Base-by-base conservation (phyloP, 2,888 invertebrate species). In the Hirtodrosophila alboralis region DNA sequence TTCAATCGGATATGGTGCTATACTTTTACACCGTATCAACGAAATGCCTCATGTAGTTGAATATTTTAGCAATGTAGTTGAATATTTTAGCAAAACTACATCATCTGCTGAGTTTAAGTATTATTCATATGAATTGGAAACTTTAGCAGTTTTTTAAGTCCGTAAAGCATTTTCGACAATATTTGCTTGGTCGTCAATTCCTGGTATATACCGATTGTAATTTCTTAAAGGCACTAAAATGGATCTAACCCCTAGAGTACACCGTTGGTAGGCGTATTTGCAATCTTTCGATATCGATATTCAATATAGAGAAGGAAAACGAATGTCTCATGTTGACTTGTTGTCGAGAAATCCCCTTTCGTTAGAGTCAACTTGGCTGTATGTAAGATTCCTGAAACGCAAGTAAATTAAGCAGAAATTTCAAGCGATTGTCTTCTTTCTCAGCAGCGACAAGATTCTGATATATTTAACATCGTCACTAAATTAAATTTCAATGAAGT, bases 91-190 rank as follows among this genome's bases (percentile, higher is more conserved):
- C 3, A 30, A 12, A 30, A 12, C 30, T 4, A 18, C 18, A 3
- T 18, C 18, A 3, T 18, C 18, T 18, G 18, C 18, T 18, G 18
- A 18, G 18, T 18, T 5, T 18, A 18, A 5, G 18, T 18, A 18
- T 5, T 5, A 18, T 18, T 2, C 18, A 5, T 1, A 18, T 18
- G 18, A 18, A 1, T 18, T 18, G 18, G 18, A 18, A 1, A 18
- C 18, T 5, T 18, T 18, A 5, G 18, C 18, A 18, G 18, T 18
- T 18, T 1, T 18, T 18, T 1, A n/a, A 61, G 28, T 40, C 59
- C 1, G 41, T 69, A 26, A 70, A 64, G 30, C 57, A 65, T 53
- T 73, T 77, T 41, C 52, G 71, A 2, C 67, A 71, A 51, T 77
- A 67, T 54, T 41, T 68, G 48, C 5, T 41, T 21, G 52, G 52